Base-by-base conservation (phyloP, 2,888 invertebrate genomes). In the Vannuccia rotundouncinata region DNA sequence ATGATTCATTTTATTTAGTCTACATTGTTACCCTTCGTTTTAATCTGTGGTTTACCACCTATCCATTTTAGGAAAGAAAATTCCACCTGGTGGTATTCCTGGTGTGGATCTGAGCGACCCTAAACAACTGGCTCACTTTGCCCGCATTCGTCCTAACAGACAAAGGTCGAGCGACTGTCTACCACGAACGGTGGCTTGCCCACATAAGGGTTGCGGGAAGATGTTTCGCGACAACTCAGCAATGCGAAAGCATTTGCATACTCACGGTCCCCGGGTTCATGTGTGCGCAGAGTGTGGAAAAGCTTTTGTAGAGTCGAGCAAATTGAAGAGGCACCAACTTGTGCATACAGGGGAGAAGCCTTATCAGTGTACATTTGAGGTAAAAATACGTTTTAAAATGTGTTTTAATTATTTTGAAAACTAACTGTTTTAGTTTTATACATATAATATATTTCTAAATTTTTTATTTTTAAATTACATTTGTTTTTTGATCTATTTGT, bases 291-390 rank as follows among this genome's bases (percentile, higher is more conserved):
- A 96, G 85, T 97, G 97, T 89, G 96, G 97, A 84, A 97, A 97
- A 87, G 95, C 96, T 0, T 97, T 97, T 87, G 96, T 97, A 29
- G 97, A 97, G 88, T 95, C 95, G 87, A 95, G 95, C 0, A 97
- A 97, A 88, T 89, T 97, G 83, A 96, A 96, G 88, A 90, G 97
- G 79, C 97, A 97, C 87, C 96, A 96, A 87, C 89, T 97, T 77
- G 97, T 97, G 0, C 97, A 97, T 86, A 97, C 97, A 0, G 97
- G 97, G 0, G 97, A 97, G 88, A 97, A 97, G 87, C 96, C 96
- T 0, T 97, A 96, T 88, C 95, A 87, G 87, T 81, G 81, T 45
- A 27, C 73, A 77, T 80, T 80, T 28, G 80, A 80, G 29, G 77
- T 77, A n/a, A n/a, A n/a, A n/a, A n/a, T n/a, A n/a, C n/a, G n/a